A percentile compares a stretch with the other conserved stretches of the same genome.
Conservation (phyloP, 2,113 vertebrate species). For the Orientallactaga bullata region DNA sequence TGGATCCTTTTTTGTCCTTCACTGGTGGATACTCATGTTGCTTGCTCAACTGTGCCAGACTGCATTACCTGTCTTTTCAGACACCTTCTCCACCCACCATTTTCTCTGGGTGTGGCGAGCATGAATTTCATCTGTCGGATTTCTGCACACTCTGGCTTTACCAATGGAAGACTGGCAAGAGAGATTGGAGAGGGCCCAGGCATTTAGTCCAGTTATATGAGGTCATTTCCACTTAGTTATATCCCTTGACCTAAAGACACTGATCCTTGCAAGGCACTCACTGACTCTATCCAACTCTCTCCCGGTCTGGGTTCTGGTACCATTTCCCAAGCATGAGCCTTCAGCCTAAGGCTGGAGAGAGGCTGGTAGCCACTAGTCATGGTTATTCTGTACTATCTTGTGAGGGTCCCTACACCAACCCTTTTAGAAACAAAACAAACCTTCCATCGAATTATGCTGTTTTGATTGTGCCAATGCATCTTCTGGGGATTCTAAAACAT, state of each 20-base stretch:
- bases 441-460: neutral
- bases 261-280: neutral
- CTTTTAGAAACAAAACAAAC: constrained; percentile 43
- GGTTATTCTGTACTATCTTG: neutral
- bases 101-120: neutral
- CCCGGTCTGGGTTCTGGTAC: constrained; percentile 3
- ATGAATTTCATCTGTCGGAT: neutral
- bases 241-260: neutral
- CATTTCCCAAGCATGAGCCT: neutral
- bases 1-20: neutral
- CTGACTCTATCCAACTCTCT: neutral
- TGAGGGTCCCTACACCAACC: neutral
- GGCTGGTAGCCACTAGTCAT: neutral
- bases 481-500: neutral
- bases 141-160: neutral
- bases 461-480: constrained; percentile 2
- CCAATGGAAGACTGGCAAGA: constrained; percentile 11
- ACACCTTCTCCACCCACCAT: neutral
- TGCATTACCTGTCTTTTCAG: neutral
- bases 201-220: neutral
- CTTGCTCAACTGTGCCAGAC: neutral
- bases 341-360: neutral
- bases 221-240: neutral
- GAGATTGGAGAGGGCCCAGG: neutral
- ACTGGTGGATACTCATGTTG: neutral